A percentile compares a stretch with the other conserved stretches of the same genome.
phyloP scores from a whole-genome alignment of 2,888 invertebrate species.

The Calliphora vomitoria region DNA sequence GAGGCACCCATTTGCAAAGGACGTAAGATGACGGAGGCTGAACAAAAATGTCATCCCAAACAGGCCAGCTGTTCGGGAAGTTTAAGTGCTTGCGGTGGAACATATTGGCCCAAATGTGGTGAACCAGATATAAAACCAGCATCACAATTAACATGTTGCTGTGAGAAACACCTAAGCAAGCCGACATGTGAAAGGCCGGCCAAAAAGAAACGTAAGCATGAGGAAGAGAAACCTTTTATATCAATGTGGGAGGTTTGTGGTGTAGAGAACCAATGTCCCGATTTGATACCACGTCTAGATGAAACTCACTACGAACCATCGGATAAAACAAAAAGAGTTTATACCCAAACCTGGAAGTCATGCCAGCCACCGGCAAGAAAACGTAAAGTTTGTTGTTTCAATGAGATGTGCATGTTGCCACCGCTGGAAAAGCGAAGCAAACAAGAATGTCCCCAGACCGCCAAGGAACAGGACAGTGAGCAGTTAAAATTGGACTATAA shows the following conservation, averaged over 20 bases:
- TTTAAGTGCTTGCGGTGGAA: not conserved
- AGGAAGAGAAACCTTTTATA: conserved; percentile 13
- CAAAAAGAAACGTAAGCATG: not conserved
- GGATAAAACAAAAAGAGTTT: conserved; percentile 11
- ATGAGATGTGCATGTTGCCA: conserved; percentile 35
- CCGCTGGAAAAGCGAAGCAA: conserved; percentile 21
- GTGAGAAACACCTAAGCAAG: not conserved
- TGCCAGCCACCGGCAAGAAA: not conserved
- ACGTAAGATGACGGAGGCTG: not conserved
- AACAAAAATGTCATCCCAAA: conserved; percentile 35
- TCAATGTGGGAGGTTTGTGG: conserved; percentile 52
- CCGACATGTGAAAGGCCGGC: not conserved
- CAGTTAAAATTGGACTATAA: conserved; percentile 40
- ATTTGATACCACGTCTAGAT: conserved; percentile 8
- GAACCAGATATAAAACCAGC: conserved; percentile 3
- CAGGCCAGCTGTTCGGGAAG: not conserved
- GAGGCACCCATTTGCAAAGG: not conserved
- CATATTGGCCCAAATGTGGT: not conserved
- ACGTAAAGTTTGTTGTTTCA: conserved; percentile 26
- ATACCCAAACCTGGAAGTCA: conserved; percentile 47
- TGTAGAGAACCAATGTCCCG: conserved; percentile 8
- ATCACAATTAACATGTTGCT: conserved; percentile 22
- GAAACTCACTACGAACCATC: conserved; percentile 37
- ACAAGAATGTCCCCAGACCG: not conserved
- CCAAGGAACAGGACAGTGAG: conserved; percentile 45